Conservation (phyloP, 2,888 invertebrate genomes). For the Plemyria rubiginata region DNA sequence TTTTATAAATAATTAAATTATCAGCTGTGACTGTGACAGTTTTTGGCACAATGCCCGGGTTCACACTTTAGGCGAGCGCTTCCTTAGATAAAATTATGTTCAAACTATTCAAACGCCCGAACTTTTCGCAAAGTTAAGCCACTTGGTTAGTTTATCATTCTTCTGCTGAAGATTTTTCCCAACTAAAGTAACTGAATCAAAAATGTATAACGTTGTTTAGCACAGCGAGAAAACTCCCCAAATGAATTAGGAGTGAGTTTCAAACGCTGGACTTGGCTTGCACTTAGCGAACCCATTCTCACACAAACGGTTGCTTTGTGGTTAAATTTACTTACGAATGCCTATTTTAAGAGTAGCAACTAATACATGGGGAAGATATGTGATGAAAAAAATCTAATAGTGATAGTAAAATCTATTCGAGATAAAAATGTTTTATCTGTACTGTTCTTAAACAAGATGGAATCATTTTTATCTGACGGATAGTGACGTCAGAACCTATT, state of each 20-base stretch:
- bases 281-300: background rate
- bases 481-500: no score
- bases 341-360: no score
- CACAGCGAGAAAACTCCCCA: slow-evolving; percentile 21
- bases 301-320: background rate
- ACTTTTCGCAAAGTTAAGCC: slow-evolving; percentile 18
- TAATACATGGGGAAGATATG: no score
- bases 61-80: background rate
- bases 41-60: background rate
- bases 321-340: no score
- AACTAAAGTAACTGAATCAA: slow-evolving; percentile 23
- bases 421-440: no score
- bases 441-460: no score
- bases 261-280: slow-evolving; percentile 24
- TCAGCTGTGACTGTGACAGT: background rate
- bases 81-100: slow-evolving; percentile 10
- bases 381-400: no score
- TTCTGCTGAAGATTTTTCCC: slow-evolving; percentile 18
- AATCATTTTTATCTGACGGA: no score
- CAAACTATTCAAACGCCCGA: slow-evolving; percentile 20
- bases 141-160: slow-evolving; percentile 20
- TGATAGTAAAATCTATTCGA: no score
- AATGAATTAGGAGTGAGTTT: slow-evolving; percentile 37
- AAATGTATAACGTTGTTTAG: slow-evolving; percentile 29
- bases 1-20: background rate